Base-by-base conservation (phyloP, 2,888 invertebrate species). In the Ophioninae sp. region DNA sequence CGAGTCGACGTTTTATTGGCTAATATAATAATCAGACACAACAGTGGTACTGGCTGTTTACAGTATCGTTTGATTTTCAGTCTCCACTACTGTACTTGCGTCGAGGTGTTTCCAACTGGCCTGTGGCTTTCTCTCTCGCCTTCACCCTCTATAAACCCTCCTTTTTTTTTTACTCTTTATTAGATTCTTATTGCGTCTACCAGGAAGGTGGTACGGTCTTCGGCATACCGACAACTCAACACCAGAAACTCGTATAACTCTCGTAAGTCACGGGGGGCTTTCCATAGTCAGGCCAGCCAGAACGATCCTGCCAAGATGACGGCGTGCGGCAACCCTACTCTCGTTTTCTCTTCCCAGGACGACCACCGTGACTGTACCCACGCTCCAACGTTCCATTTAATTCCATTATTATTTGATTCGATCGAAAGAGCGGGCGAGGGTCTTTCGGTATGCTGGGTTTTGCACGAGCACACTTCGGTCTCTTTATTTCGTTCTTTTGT, bases 121-220 rank as follows among this genome's bases (percentile, higher is more conserved):
- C 41, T 50, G 8, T 20, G 23, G 59, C 68, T 74, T 44, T 76
- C 65, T 75, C 56, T 70, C 61, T 73, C 50, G 17, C 13, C 50
- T 13, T 6, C 50, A 50, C 5, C 77, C 64, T 77, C 44, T 37
- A 30, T 30, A 30, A 30, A 30, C 2, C 50, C 67, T 39, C 23
- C 39, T 73, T 50, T 74, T 78, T 84, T 73, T 81, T 77, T 41
- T 59, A 44, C 56, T 68, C 62, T 64, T 80, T 80, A 80, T 83
- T 65, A 74, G 59, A 84, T 65, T 84, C 82, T 79, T 84, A 84
- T 84, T 84, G 84, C 79, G 84, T 84, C 84, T 84, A 84, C 84
- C 74, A 21, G 21, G 20, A 61, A 21, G 73, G 79, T 57, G 65
- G 70, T 44, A 67, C 62, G 70, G 61, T 67, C 68, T 78, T 56